A percentile compares a stretch with the other conserved stretches of the same genome.
phyloP scores from a whole-genome alignment of 2,888 invertebrate genomes.

The Ypsolopha sequella region DNA sequence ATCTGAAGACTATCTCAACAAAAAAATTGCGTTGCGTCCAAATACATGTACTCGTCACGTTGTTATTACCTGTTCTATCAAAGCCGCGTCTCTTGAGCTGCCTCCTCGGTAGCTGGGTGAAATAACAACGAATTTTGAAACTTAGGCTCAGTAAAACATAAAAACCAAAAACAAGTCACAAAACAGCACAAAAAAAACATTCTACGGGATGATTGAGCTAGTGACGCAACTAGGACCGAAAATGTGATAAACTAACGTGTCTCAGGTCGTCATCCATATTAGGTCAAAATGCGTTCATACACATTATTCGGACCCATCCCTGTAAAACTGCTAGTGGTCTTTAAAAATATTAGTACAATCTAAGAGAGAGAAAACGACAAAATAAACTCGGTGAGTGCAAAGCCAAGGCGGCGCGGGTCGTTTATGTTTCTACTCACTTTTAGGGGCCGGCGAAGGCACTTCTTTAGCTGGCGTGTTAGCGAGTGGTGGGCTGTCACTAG shows the following conservation, averaged over 20 bases:
- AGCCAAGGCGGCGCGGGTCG: constrained; percentile 35
- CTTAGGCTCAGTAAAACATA: constrained; percentile 59
- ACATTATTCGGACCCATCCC: constrained; percentile 13
- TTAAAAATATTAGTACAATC: constrained; percentile 56
- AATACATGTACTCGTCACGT: constrained; percentile 22
- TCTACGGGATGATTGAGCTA: constrained; percentile 20
- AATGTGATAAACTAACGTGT: neutral
- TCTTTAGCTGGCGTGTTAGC: constrained; percentile 55
- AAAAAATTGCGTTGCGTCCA: constrained; percentile 49
- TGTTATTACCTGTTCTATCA: constrained; percentile 68
- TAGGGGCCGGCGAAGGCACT: constrained; percentile 40
- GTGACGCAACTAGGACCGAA: neutral
- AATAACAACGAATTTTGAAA: constrained; percentile 69
- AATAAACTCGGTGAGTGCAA: constrained; percentile 65
- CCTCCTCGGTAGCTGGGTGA: constrained; percentile 72
- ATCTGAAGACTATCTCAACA: no score
- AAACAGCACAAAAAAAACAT: constrained; percentile 61
- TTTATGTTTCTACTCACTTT: constrained; percentile 47
- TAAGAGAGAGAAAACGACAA: constrained; percentile 50
- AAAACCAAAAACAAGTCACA: constrained; percentile 65
- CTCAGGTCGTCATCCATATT: neutral
- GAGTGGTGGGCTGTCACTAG: constrained; percentile 52
- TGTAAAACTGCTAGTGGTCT: constrained; percentile 43
- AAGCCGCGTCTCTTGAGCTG: constrained; percentile 71
- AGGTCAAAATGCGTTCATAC: neutral